These are phyloP conservation scores for Vombatus ursinus DNA, from an alignment of 2,113 vertebrate genomes.

Conservation along the genomic window DNA sequence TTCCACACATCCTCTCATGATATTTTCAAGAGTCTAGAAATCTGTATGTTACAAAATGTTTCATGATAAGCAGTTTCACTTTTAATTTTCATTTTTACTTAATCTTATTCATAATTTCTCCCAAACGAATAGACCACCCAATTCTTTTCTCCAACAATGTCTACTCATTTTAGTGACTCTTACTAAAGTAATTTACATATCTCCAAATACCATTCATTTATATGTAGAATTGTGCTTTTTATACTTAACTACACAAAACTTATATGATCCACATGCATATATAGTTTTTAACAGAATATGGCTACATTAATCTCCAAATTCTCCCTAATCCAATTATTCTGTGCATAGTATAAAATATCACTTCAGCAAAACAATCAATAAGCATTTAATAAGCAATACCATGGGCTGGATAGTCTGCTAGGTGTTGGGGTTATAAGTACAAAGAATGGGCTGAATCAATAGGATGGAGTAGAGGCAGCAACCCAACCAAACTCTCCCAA, in stretches of 20 bases:
- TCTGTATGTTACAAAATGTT: background rate
- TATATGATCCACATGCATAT: background rate
- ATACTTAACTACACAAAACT: background rate
- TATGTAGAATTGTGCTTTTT: background rate
- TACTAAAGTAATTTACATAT: background rate
- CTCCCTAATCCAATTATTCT: background rate
- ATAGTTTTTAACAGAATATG: background rate
- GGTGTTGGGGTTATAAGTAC: background rate
- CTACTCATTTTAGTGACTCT: background rate
- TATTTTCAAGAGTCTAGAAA: background rate
- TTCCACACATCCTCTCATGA: fast-evolving
- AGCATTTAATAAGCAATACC: background rate
- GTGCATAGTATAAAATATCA: background rate
- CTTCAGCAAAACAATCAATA: background rate
- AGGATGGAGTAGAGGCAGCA: background rate
- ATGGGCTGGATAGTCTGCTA: background rate
- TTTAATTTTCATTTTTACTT: constrained; percentile 16
- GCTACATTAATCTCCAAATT: background rate
- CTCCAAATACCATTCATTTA: background rate
- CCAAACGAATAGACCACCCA: background rate
- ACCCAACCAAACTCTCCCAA: background rate
- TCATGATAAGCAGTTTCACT: background rate
- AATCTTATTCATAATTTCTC: background rate
- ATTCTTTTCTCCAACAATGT: background rate
- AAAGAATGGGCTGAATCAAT: background rate